Percentiles rank a stretch among this genome's conserved stretches.
phyloP scores from a whole-genome alignment of 2,113 vertebrate species.

The Atrichornis clamosus region DNA sequence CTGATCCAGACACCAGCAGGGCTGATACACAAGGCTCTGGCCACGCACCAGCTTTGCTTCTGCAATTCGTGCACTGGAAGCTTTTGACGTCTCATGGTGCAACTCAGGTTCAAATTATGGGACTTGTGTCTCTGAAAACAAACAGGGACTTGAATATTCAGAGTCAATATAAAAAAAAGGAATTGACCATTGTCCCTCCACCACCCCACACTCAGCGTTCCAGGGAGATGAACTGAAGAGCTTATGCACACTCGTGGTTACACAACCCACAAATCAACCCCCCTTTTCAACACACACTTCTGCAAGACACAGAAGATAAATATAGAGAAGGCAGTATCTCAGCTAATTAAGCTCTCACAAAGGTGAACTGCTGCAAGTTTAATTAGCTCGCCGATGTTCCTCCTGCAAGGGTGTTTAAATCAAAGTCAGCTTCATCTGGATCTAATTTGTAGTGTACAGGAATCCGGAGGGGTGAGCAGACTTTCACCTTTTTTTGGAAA shows the following conservation, averaged over 20 bases:
- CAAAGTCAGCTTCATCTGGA: slow-evolving; percentile 30
- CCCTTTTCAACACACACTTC: neutral
- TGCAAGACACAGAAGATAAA: slow-evolving; percentile 33
- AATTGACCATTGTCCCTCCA: neutral
- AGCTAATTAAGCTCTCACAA: slow-evolving; percentile 53
- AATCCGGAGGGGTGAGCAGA: neutral
- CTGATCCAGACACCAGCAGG: neutral
- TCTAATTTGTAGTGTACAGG: neutral
- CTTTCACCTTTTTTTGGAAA: neutral
- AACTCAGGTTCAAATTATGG: neutral
- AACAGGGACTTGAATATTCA: neutral
- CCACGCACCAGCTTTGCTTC: neutral
- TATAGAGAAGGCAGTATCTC: slow-evolving; percentile 27
- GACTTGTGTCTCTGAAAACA: neutral
- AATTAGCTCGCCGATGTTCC: slow-evolving; percentile 23
- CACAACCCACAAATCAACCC: neutral
- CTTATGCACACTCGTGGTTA: neutral
- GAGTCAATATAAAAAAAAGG: neutral
- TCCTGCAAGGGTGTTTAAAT: slow-evolving; percentile 37
- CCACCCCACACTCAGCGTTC: neutral
- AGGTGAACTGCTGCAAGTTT: slow-evolving; percentile 59
- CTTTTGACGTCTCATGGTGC: accelerated
- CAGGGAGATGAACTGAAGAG: neutral
- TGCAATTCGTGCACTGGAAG: neutral
- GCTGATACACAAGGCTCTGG: neutral